phyloP scores from a whole-genome alignment of 2,797 vertebrate genomes.

The Fratercula arctica region DNA sequence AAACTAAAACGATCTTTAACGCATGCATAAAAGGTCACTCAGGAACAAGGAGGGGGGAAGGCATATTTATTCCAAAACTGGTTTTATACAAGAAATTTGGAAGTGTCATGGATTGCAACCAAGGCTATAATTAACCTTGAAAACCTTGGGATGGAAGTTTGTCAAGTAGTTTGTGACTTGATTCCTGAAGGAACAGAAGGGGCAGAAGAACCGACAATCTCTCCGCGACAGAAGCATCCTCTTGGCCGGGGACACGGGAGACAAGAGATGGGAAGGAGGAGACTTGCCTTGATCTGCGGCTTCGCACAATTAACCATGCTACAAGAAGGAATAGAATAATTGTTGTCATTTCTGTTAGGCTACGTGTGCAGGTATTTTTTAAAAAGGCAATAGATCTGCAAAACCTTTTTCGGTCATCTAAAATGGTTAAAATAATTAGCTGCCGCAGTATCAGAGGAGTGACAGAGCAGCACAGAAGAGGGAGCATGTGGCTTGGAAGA shows the following conservation, averaged over 20 bases:
- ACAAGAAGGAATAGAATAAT: neutral
- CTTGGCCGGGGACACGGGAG: neutral
- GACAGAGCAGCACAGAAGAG: neutral
- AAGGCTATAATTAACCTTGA: conserved; percentile 4
- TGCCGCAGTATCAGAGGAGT: neutral
- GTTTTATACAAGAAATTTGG: neutral
- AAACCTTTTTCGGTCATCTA: neutral
- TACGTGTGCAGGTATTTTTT: fast-evolving
- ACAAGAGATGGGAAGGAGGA: neutral
- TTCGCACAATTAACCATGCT: neutral
- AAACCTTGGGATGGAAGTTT: conserved; percentile 21
- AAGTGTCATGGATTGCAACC: neutral
- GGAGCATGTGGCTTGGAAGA: neutral
- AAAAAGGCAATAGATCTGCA: neutral
- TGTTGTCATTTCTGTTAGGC: neutral
- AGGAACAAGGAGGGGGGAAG: neutral
- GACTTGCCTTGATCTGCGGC: neutral
- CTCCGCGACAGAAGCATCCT: neutral
- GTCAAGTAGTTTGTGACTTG: conserved; percentile 4
- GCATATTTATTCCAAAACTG: neutral
- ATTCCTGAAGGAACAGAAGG: neutral
- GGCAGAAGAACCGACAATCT: neutral
- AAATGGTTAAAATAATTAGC: neutral
- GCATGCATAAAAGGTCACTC: neutral
- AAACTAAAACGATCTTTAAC: neutral